Evolutionary conservation across 2,797 vertebrate species (phyloP), one percentile per base, ranked within the genome.

Genomic region (Pangasius larnaudii): DNA sequence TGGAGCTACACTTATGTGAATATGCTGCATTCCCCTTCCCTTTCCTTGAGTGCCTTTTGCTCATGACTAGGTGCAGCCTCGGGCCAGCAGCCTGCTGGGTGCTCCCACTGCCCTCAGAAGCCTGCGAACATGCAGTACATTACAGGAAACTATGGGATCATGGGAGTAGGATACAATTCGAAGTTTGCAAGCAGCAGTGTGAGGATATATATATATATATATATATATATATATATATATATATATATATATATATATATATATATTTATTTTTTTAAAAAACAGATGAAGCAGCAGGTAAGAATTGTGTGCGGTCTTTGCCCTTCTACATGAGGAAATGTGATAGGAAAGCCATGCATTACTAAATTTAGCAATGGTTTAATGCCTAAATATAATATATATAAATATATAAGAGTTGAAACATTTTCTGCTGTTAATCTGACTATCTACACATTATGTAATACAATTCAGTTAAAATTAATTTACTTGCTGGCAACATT

Each of bases 61-160:
- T 86, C 90, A 92, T 94, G 91, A 94, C 93, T 92, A 93, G 92
- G 91, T 93, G 89, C 87, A 87, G 87, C 86, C 88, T 83, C 16
- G 84, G 93, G 95, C 94, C 95, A 95, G 93, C 87, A 93, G 91
- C 91, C 89, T 88, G 91, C 92, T 92, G 92, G 90, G 92, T 86
- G 49, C 59, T 81, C 22, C 71, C 56, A 77, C 90, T 89, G 84
- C 42, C 69, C 19, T 56, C 83, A 84, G 75, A 86, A 89, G 59
- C 75, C 82, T 81, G 51, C 67, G 49, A 27, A 89, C 14, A 36
- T 74, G 18, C 16, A 56, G 16, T 56, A 85, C 85, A 67, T 79
- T 85, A 84, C 14, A 61, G 83, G 16, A 71, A 84, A 72, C 63
- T 58, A 80, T 78, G 74, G 85, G 59, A n/a, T 69, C 30, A 74